These are phyloP conservation scores for Mormyrus lacerda DNA, from an alignment of 2,113 vertebrate species.

Conservation along the genomic window DNA sequence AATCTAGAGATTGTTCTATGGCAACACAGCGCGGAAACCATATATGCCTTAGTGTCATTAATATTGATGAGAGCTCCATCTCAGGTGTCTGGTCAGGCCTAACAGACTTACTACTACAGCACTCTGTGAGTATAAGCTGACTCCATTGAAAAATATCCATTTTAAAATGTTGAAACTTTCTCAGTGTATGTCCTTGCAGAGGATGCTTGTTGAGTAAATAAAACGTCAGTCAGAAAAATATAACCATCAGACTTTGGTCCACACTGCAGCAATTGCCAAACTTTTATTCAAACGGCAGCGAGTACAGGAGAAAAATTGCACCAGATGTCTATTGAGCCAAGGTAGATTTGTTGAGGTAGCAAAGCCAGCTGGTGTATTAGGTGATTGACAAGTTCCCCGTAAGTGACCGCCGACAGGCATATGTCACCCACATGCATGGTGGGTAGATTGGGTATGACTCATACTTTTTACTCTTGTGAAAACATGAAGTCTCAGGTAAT, in stretches of 20 bases:
- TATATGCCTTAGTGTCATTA: conserved; percentile 37
- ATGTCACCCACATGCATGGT: not conserved
- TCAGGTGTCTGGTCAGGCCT: conserved; percentile 33
- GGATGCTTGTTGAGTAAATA: not conserved
- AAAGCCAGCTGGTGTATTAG: not conserved
- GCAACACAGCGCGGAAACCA: conserved; percentile 44
- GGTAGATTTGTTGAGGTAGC: not conserved
- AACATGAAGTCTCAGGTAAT: not conserved
- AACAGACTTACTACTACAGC: not conserved
- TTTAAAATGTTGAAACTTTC: not conserved
- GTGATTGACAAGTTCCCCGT: not conserved
- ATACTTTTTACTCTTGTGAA: not conserved
- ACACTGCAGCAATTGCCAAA: not conserved
- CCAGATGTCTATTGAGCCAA: not conserved
- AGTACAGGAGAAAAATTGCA: not conserved
- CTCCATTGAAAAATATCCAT: not conserved
- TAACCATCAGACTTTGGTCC: not conserved
- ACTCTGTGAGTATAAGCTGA: not conserved
- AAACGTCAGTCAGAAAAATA: not conserved
- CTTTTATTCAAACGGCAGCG: not conserved
- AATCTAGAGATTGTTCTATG: conserved; percentile 35
- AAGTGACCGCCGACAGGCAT: not conserved
- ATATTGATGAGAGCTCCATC: conserved; percentile 28
- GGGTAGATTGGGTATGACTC: not conserved
- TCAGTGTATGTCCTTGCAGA: not conserved